Evolutionary conservation across 2,888 invertebrate species (phyloP).

Genomic region (Allygus modestus): DNA sequence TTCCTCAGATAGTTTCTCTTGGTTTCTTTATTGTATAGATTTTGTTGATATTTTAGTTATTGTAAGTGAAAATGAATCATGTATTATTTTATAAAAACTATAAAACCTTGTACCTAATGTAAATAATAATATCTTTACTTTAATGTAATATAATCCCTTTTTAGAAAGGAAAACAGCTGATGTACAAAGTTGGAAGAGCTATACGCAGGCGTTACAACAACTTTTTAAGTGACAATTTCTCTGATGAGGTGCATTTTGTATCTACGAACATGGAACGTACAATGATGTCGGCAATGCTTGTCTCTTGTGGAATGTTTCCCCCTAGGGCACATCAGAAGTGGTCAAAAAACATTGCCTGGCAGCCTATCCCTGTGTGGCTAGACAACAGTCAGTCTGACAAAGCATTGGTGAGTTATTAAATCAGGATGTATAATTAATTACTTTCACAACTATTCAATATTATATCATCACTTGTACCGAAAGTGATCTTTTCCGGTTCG

Average conservation of each 20-base stretch:
- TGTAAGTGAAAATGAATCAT: too few relatives aligned
- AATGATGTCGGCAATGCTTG: constrained; percentile 26
- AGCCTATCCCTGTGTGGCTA: constrained; percentile 1
- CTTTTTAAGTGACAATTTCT: background rate
- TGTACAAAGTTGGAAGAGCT: background rate
- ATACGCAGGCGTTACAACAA: background rate
- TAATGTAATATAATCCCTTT: too few relatives aligned
- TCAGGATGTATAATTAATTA: too few relatives aligned
- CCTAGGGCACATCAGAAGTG: background rate
- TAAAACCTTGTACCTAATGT: too few relatives aligned
- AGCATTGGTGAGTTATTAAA: constrained; percentile 12
- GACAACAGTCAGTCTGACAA: constrained; percentile 20
- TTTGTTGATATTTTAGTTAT: too few relatives aligned
- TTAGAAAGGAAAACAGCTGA: background rate
- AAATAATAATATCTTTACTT: too few relatives aligned
- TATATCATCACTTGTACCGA: background rate
- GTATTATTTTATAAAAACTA: too few relatives aligned
- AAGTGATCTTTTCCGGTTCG: too few relatives aligned
- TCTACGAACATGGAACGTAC: constrained; percentile 22
- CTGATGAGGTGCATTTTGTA: constrained; percentile 1
- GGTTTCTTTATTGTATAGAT: too few relatives aligned
- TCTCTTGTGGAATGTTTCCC: constrained; percentile 1
- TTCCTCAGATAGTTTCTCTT: too few relatives aligned
- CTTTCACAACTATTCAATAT: too few relatives aligned
- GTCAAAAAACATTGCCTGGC: constrained; percentile 4